Base-by-base conservation (phyloP, 2,888 invertebrate species). In the Galeopsomyia nigrocyanea region DNA sequence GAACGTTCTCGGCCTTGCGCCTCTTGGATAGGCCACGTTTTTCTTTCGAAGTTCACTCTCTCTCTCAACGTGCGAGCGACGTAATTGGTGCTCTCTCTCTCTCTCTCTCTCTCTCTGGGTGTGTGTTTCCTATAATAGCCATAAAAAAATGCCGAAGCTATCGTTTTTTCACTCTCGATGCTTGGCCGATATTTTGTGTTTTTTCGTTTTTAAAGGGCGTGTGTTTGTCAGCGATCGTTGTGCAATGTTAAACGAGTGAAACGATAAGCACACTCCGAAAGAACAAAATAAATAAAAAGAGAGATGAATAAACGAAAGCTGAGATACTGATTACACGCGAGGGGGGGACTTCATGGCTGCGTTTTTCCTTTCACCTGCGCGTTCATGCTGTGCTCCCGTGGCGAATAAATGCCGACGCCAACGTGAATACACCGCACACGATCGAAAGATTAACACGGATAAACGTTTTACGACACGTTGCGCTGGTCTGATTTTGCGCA, bases 301-400 rank as follows among this genome's bases (percentile, higher is more conserved):
- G 26, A 26, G 26, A 26, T 53, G n/a, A 26, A 26, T 26, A 26
- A 26, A 26, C 26, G 55, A 55, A 22, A 55, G 19, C 22, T 21
- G 22, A 22, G 19, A 21, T 22, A 3, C 19, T 13, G 21, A 17
- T 55, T 21, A 22, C 55, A 55, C 21, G 16, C 55, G 5, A 7
- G 22, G 6, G n/a, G n/a, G n/a, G n/a, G n/a, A n/a, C n/a, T 10
- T 55, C 22, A 22, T 14, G 55, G 21, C 21, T 21, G 13, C 22
- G 55, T 55, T 55, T 55, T 55, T 55, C 55, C 55, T 55, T 55
- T 55, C 55, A 55, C 55, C 55, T 55, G 55, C 55, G 19, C 19
- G 19, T 13, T 26, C 26, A 5, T 26, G 5, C 13, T 39, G 39
- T 39, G 39, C 39, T 39, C 13, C 26, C 13, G 39, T 5, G 13